These are phyloP conservation scores for Hydractinia echinata DNA, from an alignment of 30 jellyfish, hydroid and myxozoan genomes.

Conservation along the genomic window DNA sequence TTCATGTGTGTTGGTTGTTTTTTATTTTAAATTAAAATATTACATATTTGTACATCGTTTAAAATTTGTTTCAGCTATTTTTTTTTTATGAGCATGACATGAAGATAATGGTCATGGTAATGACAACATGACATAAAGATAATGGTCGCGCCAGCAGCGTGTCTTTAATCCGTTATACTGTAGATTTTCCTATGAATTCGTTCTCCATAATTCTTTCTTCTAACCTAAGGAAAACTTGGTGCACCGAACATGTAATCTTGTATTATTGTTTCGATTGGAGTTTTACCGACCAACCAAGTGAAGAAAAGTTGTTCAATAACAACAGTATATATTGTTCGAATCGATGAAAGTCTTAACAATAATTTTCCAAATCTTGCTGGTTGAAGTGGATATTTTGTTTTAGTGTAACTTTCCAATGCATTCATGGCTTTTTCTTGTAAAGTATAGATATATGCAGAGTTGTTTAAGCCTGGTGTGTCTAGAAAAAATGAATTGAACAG, in stretches of 20 bases:
- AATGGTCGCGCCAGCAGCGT: no score
- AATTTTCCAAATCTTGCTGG: neutral
- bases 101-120: no score
- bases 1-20: no score
- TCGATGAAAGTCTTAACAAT: neutral
- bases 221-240: neutral
- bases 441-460: neutral
- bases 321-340: neutral
- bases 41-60: no score
- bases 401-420: neutral
- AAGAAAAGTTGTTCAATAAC: neutral
- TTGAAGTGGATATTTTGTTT: neutral
- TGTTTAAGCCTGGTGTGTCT: constrained; percentile 1
- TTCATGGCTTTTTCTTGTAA: constrained; percentile 11
- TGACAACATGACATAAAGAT: no score
- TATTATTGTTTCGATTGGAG: neutral
- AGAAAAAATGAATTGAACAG: neutral
- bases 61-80: no score
- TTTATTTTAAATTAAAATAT: no score
- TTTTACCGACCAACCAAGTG: constrained; percentile 6
- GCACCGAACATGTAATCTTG: constrained; percentile 4
- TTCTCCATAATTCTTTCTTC: no score
- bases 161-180: no score
- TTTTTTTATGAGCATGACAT: no score
- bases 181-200: no score